These are phyloP conservation scores for Tinea semifulvella DNA, from an alignment of 2,888 invertebrate species.

Conservation along the genomic window DNA sequence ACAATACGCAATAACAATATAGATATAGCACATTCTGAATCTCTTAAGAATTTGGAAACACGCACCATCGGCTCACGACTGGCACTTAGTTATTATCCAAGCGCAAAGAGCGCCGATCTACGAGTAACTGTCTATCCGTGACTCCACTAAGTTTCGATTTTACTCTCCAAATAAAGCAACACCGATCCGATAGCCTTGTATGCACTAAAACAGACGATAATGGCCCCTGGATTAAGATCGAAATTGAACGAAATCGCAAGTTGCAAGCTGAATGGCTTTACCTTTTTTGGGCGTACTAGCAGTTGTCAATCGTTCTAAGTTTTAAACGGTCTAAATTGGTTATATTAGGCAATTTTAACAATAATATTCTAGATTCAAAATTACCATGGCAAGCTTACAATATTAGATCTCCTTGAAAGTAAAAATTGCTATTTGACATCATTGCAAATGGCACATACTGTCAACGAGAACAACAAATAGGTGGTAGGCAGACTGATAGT, in stretches of 20 bases:
- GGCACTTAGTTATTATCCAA: constrained; percentile 35
- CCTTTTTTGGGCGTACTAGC: constrained; percentile 39
- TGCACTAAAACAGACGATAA: constrained; percentile 47
- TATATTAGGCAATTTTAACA: no score
- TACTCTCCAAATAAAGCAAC: constrained; percentile 41
- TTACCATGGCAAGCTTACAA: no score
- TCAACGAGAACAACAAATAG: no score
- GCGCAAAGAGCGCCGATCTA: constrained; percentile 26
- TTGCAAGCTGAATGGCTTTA: constrained; percentile 24
- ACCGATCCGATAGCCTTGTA: constrained; percentile 51
- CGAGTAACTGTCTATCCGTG: constrained; percentile 24
- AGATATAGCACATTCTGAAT: no score
- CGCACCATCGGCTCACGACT: constrained; percentile 31
- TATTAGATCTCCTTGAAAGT: no score
- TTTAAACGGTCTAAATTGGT: no score
- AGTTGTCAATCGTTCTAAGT: no score
- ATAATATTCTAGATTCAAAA: no score
- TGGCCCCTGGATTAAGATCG: constrained; percentile 51
- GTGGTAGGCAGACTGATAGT: no score
- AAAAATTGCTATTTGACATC: no score
- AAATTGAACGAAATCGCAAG: constrained; percentile 56
- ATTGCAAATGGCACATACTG: no score
- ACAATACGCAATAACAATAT: no score
- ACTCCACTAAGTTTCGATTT: constrained; percentile 33
- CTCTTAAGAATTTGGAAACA: constrained; percentile 34